These are phyloP conservation scores for Lepus europaeus DNA, from an alignment of 2,113 vertebrate genomes.

Conservation along the genomic window DNA sequence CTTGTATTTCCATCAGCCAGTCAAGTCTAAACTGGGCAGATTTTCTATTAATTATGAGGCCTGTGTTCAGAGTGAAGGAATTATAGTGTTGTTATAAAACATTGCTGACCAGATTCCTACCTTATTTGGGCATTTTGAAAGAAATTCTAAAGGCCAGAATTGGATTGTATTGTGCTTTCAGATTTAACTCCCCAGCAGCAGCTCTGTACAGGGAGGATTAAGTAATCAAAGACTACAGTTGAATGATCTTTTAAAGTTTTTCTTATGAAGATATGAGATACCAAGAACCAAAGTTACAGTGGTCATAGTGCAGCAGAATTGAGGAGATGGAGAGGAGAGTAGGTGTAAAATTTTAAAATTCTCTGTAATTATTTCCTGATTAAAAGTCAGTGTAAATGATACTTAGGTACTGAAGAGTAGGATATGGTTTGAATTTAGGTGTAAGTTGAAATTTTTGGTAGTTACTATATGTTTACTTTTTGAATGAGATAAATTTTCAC, in stretches of 20 bases:
- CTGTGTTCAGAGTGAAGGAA: not conserved
- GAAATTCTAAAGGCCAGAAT: not conserved
- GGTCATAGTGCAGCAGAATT: not conserved
- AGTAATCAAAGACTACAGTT: not conserved
- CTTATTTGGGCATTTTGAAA: conserved; percentile 12
- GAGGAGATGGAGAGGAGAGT: not conserved
- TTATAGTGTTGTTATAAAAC: not conserved
- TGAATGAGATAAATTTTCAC: conserved; percentile 21
- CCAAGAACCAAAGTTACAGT: conserved; percentile 29
- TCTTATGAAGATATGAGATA: not conserved
- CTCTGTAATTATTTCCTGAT: not conserved
- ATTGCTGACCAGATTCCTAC: not conserved
- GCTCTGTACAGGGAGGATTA: not conserved
- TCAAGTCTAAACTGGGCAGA: not conserved
- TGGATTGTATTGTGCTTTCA: conserved; percentile 10
- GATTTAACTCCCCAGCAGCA: not conserved
- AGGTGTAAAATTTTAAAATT: not conserved
- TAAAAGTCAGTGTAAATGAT: not conserved
- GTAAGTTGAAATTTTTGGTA: not conserved
- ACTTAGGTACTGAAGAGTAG: not conserved
- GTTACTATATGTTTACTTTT: conserved; percentile 35
- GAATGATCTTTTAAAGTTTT: not conserved
- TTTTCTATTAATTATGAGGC: not conserved
- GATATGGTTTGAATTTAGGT: not conserved
- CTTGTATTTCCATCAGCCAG: not conserved